Conservation (phyloP, 2,797 vertebrate genomes). For the Scolopax bukidnonensis region DNA sequence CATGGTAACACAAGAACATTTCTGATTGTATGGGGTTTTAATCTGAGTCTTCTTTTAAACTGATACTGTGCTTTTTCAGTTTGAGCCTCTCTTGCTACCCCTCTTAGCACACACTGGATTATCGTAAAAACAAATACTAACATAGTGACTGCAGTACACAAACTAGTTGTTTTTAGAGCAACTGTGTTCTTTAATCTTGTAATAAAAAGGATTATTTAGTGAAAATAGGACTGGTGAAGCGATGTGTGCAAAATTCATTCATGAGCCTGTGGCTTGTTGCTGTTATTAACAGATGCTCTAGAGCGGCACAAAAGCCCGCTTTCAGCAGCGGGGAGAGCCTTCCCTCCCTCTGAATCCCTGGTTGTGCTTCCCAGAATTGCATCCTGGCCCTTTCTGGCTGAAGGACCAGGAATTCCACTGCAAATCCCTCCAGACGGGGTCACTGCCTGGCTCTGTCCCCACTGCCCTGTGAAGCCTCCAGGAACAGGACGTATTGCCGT, state of each 20-base stretch:
- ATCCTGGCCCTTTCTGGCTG: neutral
- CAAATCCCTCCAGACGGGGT: neutral
- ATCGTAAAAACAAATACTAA: neutral
- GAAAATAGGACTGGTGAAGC: neutral
- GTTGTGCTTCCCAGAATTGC: neutral
- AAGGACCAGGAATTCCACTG: neutral
- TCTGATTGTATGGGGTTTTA: neutral
- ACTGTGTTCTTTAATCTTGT: neutral
- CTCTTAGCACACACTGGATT: neutral
- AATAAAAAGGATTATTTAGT: neutral
- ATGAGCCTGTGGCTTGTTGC: neutral
- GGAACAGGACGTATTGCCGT: neutral
- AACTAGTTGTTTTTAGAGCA: neutral
- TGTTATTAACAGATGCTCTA: neutral
- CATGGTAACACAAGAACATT: neutral
- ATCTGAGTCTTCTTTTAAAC: neutral
- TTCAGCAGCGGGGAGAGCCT: neutral
- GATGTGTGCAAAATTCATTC: neutral
- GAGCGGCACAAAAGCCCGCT: slow-evolving; percentile 19
- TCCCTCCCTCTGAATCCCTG: neutral
- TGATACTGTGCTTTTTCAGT: neutral
- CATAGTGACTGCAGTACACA: neutral
- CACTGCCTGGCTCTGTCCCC: neutral
- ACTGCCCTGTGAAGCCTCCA: neutral
- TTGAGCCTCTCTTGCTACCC: neutral